Base-by-base conservation (phyloP, 2,113 vertebrate species). In the Rhinoptilus africanus region DNA sequence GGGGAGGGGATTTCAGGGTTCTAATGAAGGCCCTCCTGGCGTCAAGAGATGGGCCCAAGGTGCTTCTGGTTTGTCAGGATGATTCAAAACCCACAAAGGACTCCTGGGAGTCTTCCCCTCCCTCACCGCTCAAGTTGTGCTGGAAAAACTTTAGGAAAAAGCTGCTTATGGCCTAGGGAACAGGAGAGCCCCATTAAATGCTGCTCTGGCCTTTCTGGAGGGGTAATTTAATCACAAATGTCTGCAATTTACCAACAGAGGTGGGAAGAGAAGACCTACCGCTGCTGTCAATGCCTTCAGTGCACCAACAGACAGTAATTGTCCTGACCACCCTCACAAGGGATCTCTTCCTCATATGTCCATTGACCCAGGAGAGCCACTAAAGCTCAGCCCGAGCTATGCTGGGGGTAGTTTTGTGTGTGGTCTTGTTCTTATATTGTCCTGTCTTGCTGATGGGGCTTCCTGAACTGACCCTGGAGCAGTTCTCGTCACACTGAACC, bases 81-180 rank as follows among this genome's bases (percentile, higher is more conserved):
- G 53, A 43, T 39, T 80, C 72, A 59, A 51, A 91, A 32, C 22
- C 30, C 35, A 12, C 20, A 35, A 4, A 43, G 35, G 39, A 59
- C 11, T 17, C n/a, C 12, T 20, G 37, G 11, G 51, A 88, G 7
- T 37, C 10, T 68, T 59, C 28, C n/a, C 4, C 28, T 64, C 26
- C 22, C 28, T 63, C 54, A 11, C 0, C 0, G 28, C 35, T 84
- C 37, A n/a, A 72, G 41, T 5, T 60, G 21, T 19, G 16, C 22
- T 60, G 39, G n/a, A 71, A 35, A 16, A 48, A 21, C 24, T 53
- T 68, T 17, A 51, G 39, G 4, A 16, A 45, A 32, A 34, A 63
- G 51, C 56, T 64, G 32, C 8, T 57, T 35, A 26, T 1, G 2
- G 48, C 51, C 51, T 53, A 30, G 27, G 19, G 47, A 85, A 30